Evolutionary conservation across 2,113 vertebrate species (phyloP).

Genomic region (Boulengerochromis microlepis): DNA sequence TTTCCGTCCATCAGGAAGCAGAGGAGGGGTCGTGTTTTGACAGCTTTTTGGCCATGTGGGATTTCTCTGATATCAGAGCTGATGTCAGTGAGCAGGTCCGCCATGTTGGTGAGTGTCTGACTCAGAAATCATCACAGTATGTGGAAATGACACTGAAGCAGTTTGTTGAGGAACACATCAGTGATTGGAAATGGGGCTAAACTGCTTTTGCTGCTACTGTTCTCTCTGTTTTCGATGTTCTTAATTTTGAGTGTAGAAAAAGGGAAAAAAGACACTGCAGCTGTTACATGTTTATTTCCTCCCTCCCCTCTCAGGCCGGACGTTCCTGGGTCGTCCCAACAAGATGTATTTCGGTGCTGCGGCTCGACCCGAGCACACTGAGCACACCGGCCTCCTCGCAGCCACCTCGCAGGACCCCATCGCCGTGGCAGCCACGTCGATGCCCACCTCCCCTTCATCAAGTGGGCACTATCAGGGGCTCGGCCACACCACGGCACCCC

Average conservation of each 20-base stretch:
- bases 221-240: neutral
- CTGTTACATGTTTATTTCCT: rapidly evolving
- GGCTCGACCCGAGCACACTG: slow-evolving; percentile 76
- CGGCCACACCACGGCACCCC: slow-evolving; percentile 83
- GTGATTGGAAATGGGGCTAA: neutral
- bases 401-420: slow-evolving; percentile 78
- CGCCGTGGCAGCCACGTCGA: slow-evolving; percentile 73
- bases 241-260: neutral
- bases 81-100: slow-evolving; percentile 94
- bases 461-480: slow-evolving; percentile 89
- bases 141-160: neutral
- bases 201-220: neutral
- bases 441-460: slow-evolving; percentile 78
- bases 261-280: neutral
- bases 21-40: slow-evolving; percentile 97
- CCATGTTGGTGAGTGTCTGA: slow-evolving; percentile 82
- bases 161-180: neutral
- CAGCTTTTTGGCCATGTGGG: slow-evolving; percentile 98
- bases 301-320: slow-evolving; percentile 70
- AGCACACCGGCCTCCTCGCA: slow-evolving; percentile 84
- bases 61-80: slow-evolving; percentile 89
- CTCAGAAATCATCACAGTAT: neutral
- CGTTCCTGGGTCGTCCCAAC: slow-evolving; percentile 85
- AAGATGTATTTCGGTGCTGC: slow-evolving; percentile 85
- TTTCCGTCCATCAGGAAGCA: slow-evolving; percentile 73